A percentile compares a stretch with the other conserved stretches of the same genome.
Evolutionary conservation across 1,140 invertebrate genomes (phyloP).

Genomic region (Heliconius hermathena): DNA sequence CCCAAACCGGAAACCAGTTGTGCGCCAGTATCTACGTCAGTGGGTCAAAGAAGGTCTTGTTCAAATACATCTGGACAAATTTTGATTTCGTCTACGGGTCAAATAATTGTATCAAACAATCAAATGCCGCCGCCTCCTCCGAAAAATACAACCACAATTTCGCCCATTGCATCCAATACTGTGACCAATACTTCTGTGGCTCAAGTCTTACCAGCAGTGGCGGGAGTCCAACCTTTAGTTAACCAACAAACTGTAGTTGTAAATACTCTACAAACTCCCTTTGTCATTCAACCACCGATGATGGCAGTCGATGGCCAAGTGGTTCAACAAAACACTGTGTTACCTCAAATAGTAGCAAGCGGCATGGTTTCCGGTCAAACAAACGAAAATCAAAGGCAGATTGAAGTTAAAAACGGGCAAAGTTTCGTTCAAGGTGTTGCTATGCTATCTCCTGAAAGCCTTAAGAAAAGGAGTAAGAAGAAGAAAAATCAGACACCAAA

Average conservation of each 20-base stretch:
- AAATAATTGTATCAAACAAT: slow-evolving; percentile 86
- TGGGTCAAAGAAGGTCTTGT: slow-evolving; percentile 51
- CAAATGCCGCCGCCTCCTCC: slow-evolving; percentile 86
- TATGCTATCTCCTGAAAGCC: slow-evolving; percentile 86
- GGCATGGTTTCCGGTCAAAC: slow-evolving; percentile 84
- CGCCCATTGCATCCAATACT: slow-evolving; percentile 85
- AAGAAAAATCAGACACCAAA: slow-evolving; percentile 87
- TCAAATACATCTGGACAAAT: slow-evolving; percentile 85
- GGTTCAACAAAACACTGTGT: slow-evolving; percentile 85
- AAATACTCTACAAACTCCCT: slow-evolving; percentile 90
- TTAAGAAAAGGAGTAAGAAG: slow-evolving; percentile 88
- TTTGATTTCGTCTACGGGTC: slow-evolving; percentile 87
- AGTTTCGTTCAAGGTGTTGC: slow-evolving; percentile 82
- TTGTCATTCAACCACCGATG: slow-evolving; percentile 89
- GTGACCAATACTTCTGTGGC: slow-evolving; percentile 87
- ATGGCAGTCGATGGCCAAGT: slow-evolving; percentile 86
- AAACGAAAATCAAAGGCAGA: slow-evolving; percentile 66
- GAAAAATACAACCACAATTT: slow-evolving; percentile 84
- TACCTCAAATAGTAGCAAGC: slow-evolving; percentile 86
- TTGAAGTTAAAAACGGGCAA: slow-evolving; percentile 76
- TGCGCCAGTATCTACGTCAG: slow-evolving; percentile 44
- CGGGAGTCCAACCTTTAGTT: slow-evolving; percentile 67
- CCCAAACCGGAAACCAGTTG: slow-evolving; percentile 75
- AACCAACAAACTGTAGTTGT: slow-evolving; percentile 90
- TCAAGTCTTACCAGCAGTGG: slow-evolving; percentile 83